These are phyloP conservation scores for Cosmorhoe ocellata DNA, from an alignment of 2,888 invertebrate genomes.

Conservation along the genomic window DNA sequence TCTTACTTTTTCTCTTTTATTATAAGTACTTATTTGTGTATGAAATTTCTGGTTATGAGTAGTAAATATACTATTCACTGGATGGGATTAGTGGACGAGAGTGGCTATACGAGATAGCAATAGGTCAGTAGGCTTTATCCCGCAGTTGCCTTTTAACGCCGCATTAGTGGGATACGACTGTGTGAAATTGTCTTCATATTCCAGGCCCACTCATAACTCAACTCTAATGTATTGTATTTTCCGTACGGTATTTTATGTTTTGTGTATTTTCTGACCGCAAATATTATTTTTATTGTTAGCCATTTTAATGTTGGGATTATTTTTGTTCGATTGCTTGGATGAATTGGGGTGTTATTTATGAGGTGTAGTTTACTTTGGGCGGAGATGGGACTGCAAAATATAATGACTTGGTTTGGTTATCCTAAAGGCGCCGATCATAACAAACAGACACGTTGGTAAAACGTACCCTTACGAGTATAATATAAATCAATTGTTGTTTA, in stretches of 20 bases:
- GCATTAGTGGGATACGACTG: conserved; percentile 41
- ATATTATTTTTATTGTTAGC: conserved; percentile 39
- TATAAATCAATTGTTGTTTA: too few species aligned
- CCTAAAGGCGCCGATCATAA: too few species aligned
- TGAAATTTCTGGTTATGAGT: too few species aligned
- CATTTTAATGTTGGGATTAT: conserved; percentile 25
- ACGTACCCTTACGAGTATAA: too few species aligned
- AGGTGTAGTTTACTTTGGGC: conserved; percentile 4
- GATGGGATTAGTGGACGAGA: conserved; percentile 51
- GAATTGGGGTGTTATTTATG: conserved; percentile 19
- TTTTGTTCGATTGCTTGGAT: conserved; percentile 13
- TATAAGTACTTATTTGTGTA: too few species aligned
- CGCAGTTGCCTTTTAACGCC: conserved; percentile 37
- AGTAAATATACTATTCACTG: not conserved
- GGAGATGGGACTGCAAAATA: not conserved
- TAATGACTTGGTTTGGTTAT: not conserved
- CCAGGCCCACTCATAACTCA: conserved; percentile 45
- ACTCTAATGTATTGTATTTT: conserved; percentile 35
- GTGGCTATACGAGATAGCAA: conserved; percentile 53
- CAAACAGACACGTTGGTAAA: too few species aligned
- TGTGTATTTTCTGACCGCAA: conserved; percentile 28
- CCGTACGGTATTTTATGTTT: conserved; percentile 30
- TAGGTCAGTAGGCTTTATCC: conserved; percentile 42
- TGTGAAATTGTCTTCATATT: conserved; percentile 54
- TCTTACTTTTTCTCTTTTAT: too few species aligned